Evolutionary conservation across 1,140 invertebrate genomes (phyloP), one percentile per base, ranked within the genome.

Genomic region (Sesamia nonagrioides): DNA sequence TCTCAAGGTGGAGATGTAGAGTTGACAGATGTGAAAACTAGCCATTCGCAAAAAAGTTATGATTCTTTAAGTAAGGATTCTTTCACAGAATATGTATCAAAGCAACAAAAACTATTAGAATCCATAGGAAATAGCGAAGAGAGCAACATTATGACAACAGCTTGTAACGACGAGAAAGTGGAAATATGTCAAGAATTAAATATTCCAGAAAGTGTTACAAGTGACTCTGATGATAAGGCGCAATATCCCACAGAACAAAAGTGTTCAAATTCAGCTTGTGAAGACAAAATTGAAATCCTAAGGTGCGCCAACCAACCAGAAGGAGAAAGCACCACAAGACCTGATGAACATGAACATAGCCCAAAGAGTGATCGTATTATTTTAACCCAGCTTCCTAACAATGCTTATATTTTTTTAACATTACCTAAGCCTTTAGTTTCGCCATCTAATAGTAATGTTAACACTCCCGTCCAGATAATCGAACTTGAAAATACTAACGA

Each of bases 381-480:
- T 18, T 37, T 82, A 81, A 72, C 81, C 6, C 81, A 89, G 58
- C 76, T 90, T 21, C 77, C 86, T 63, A 86, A 87, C 77, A 90
- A 91, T 66, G 82, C 90, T 86, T 91, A 86, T 77, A 80, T 90
- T 45, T 84, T 91, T 71, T 82, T 90, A 89, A 90, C 90, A 61
- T 80, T 88, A 54, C 87, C 88, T 72, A 85, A 88, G 80, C 84
- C 84, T 82, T 87, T 89, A 69, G 72, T 87, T 21, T 50, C 76
- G 35, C 40, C 79, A 33, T 60, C 77, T 78, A 74, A 54, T 69
- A 83, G 78, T 15, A 78, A 83, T 78, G 86, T 82, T 33, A 52
- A 84, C 71, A 69, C 74, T 7, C 27, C 61, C 6, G 37, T 66
- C 37, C 37, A 66, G 74, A 33, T 77, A 79, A 63, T 17, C 83